Conservation (phyloP, 2,888 invertebrate species). For the Trichopoda pennipes region DNA sequence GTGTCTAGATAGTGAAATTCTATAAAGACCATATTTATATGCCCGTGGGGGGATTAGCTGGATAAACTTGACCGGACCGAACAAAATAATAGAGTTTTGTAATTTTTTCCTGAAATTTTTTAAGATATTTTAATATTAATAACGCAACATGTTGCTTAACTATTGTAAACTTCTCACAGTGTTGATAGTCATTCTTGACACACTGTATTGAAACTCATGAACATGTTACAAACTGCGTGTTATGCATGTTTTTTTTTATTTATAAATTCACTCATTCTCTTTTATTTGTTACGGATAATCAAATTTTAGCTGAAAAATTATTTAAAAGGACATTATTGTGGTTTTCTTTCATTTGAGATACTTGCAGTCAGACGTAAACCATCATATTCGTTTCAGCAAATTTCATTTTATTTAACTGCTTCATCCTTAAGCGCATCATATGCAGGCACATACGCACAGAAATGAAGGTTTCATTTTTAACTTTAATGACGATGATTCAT, state of each 20-base stretch:
- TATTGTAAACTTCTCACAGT: too few species aligned
- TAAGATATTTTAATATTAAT: too few species aligned
- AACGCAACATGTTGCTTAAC: too few species aligned
- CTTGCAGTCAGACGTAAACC: slow-evolving; percentile 10
- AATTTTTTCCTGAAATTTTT: too few species aligned
- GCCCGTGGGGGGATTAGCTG: too few species aligned
- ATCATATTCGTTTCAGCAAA: slow-evolving; percentile 14
- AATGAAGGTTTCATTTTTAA: slow-evolving; percentile 14
- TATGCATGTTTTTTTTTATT: slow-evolving; percentile 9
- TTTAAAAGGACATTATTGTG: slow-evolving; percentile 46
- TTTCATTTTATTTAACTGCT: slow-evolving; percentile 27
- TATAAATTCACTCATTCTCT: not conserved
- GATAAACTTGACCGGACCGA: too few species aligned
- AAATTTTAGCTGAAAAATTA: slow-evolving; percentile 50
- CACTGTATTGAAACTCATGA: not conserved
- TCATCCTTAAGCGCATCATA: not conserved
- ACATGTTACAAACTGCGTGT: slow-evolving; percentile 13
- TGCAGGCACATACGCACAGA: not conserved
- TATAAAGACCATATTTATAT: too few species aligned
- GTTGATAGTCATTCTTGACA: too few species aligned
- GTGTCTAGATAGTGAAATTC: too few species aligned
- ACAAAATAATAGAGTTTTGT: too few species aligned
- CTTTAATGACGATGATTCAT: not conserved
- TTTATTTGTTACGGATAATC: slow-evolving; percentile 28
- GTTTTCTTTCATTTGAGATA: slow-evolving; percentile 2